These are phyloP conservation scores for Chloromyia formosa DNA, from an alignment of 2,888 invertebrate genomes.

Conservation along the genomic window DNA sequence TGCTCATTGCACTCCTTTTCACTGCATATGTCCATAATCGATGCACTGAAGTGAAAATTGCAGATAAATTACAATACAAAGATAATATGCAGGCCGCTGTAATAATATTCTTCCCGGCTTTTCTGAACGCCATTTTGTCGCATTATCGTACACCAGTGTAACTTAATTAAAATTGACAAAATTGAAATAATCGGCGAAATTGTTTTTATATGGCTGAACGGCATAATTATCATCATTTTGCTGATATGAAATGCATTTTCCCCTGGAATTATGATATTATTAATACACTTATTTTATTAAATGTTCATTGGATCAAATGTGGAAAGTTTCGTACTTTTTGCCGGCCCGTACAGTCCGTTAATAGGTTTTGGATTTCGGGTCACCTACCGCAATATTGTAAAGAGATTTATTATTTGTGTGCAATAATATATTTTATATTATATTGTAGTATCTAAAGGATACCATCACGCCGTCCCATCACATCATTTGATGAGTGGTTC, in stretches of 20 bases:
- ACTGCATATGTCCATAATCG: too few species aligned
- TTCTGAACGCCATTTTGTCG: background rate
- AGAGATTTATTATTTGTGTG: background rate
- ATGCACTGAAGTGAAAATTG: background rate
- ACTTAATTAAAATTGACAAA: slow-evolving; percentile 33
- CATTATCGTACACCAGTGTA: background rate
- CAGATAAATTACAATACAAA: background rate
- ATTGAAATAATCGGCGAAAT: slow-evolving; percentile 27
- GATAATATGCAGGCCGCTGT: too few species aligned
- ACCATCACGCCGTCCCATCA: background rate
- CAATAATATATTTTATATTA: too few species aligned
- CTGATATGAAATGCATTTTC: background rate
- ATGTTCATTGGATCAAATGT: background rate
- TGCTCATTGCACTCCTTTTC: too few species aligned
- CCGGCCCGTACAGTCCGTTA: background rate
- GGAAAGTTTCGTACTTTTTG: background rate
- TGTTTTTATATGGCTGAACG: slow-evolving; percentile 24
- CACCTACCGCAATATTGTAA: slow-evolving; percentile 1
- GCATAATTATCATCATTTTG: background rate
- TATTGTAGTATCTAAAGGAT: too few species aligned
- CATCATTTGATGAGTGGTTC: background rate
- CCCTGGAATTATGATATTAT: background rate
- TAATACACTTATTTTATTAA: slow-evolving; percentile 8
- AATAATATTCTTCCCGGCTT: background rate
- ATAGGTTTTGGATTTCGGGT: background rate